These are phyloP conservation scores for Saxidomus purpurata DNA, from an alignment of 1,140 invertebrate species.

Conservation along the genomic window DNA sequence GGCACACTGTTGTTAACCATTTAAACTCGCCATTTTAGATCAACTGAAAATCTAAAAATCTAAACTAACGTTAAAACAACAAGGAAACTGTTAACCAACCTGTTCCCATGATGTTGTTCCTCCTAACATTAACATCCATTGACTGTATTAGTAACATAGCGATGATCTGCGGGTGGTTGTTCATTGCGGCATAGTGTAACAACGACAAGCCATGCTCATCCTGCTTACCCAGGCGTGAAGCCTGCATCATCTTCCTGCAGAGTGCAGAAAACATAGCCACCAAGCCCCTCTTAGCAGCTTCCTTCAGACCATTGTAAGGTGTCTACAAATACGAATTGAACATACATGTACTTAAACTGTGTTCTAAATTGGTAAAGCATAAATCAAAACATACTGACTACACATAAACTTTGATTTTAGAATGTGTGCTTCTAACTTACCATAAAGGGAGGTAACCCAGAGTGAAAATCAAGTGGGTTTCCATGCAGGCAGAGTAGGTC, in stretches of 20 bases:
- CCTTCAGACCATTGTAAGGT: constrained; percentile 79
- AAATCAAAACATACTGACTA: too few relatives aligned
- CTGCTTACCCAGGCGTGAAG: constrained; percentile 83
- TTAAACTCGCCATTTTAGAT: too few relatives aligned
- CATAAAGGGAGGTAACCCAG: too few relatives aligned
- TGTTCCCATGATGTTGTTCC: constrained; percentile 82
- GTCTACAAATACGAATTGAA: constrained; percentile 74
- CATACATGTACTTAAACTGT: too few relatives aligned
- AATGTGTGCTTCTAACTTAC: too few relatives aligned
- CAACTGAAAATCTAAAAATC: too few relatives aligned
- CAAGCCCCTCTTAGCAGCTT: constrained; percentile 82
- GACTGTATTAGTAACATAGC: constrained; percentile 81
- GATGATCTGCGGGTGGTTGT: constrained; percentile 85
- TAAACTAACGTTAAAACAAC: too few relatives aligned
- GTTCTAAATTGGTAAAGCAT: too few relatives aligned
- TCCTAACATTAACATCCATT: constrained; percentile 84
- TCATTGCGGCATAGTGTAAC: constrained; percentile 85
- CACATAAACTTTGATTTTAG: too few relatives aligned
- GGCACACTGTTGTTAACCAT: too few relatives aligned
- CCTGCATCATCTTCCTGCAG: constrained; percentile 81
- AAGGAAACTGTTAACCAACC: constrained; percentile 73
- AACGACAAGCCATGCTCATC: constrained; percentile 85
- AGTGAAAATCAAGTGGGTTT: too few relatives aligned
- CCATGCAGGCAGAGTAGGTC: too few relatives aligned
- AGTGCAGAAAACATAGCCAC: constrained; percentile 83